Evolutionary conservation across 2,113 vertebrate genomes (phyloP), one percentile per base, ranked within the genome.

Genomic region (Scopus umbretta): DNA sequence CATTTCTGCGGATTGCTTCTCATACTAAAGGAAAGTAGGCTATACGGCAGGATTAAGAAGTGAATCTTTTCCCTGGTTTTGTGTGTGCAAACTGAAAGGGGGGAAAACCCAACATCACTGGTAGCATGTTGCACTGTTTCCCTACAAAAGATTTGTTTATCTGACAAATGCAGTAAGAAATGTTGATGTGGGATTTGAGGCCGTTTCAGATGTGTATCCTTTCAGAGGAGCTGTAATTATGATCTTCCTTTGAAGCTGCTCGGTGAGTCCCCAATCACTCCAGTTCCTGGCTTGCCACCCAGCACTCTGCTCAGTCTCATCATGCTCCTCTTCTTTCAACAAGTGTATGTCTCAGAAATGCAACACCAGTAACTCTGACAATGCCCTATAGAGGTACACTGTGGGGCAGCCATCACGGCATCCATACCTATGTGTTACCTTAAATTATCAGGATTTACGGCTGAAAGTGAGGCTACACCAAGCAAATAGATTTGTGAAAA

Each of bases 31-130:
- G 86, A 40, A 76, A 62, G 27, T 19, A n/a, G 9, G 20, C 19
- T 86, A 17, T 34, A 34, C 32, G 7, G 21, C 8, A 5, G 2
- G 21, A 52, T 55, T 34, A 38, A 74, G 23, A 74, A 74, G 3
- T 61, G 73, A 80, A 17, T 62, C 5, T 68, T 56, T 72, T 25
- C 27, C 27, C 18, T 62, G 3, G 6, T 4, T 65, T 32, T 40
- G 3, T 32, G 25, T 23, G 25, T 82, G 27, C 17, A 56, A 53
- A 43, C 22, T 16, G 21, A 49, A 75, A 65, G 22, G 1, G 4
- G 7, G 5, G 4, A 8, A 55, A 74, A 9, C 5, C 9, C 12
- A 34, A 2, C 16, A 18, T 29, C 13, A 36, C 17, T 2, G 0
- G 2, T 63, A 58, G 43, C 13, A 2, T 9, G 21, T 75, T 79